phyloP scores from a whole-genome alignment of 1,140 invertebrate genomes.

The Cataglyphis hispanica region DNA sequence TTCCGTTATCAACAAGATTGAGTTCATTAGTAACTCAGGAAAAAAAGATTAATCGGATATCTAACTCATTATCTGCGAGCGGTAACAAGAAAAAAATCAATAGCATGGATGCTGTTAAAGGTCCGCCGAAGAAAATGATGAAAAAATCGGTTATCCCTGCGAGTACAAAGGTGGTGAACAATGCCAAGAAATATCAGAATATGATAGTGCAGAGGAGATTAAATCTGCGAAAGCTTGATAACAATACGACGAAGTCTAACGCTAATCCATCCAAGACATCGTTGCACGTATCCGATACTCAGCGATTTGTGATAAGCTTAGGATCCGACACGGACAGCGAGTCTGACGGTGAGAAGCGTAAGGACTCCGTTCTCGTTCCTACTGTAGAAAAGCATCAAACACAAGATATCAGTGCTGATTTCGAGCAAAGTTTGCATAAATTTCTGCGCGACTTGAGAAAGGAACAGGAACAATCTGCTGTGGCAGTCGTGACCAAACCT shows the following conservation, averaged over 20 bases:
- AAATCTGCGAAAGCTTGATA: conserved; percentile 74
- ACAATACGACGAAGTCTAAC: conserved; percentile 33
- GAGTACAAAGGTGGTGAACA: conserved; percentile 80
- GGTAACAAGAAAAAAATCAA: conserved; percentile 50
- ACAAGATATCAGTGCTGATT: conserved; percentile 77
- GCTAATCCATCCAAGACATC: conserved; percentile 63
- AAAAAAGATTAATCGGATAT: neutral
- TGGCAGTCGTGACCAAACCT: conserved; percentile 41
- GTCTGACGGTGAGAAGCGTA: conserved; percentile 74
- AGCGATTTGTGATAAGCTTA: conserved; percentile 83
- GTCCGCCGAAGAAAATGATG: conserved; percentile 72
- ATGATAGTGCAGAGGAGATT: conserved; percentile 75
- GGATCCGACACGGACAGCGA: conserved; percentile 83
- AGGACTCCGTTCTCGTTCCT: neutral
- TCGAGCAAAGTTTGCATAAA: conserved; percentile 83
- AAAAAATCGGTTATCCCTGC: conserved; percentile 75
- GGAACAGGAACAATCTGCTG: conserved; percentile 78
- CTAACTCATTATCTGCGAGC: neutral
- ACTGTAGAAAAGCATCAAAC: conserved; percentile 52
- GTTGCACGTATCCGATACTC: conserved; percentile 53
- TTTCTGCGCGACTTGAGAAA: conserved; percentile 82
- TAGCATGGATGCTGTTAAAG: conserved; percentile 33
- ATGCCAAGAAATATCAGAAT: conserved; percentile 81
- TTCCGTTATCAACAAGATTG: neutral
- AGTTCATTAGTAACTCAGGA: conserved; percentile 3